phyloP scores from a whole-genome alignment of 2,113 vertebrate species.

The Dipodomys ordii region DNA sequence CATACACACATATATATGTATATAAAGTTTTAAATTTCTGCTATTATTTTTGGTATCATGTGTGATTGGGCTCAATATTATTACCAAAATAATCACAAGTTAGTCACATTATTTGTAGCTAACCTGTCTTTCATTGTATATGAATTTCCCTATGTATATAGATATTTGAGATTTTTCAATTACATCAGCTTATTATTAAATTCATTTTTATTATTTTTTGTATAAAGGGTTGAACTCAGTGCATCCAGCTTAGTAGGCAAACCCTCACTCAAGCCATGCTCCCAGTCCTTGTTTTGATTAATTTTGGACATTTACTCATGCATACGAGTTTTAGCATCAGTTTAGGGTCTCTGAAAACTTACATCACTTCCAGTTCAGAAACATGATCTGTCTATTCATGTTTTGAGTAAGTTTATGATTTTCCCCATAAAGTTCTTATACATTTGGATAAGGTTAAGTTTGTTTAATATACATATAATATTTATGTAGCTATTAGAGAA shows the following conservation, averaged over 20 bases:
- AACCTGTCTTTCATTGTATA: background rate
- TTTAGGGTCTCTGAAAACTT: constrained; percentile 9
- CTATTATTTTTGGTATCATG: background rate
- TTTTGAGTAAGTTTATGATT: background rate
- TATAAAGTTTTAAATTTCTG: background rate
- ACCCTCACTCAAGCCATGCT: no score
- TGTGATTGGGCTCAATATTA: background rate
- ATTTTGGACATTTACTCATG: background rate
- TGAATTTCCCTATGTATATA: background rate
- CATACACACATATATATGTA: background rate
- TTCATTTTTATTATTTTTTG: background rate
- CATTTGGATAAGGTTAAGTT: background rate
- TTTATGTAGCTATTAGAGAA: constrained; percentile 4
- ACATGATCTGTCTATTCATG: background rate
- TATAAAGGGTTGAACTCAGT: background rate
- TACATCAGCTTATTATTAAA: background rate
- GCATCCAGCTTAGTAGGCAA: no score
- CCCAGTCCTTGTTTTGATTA: background rate
- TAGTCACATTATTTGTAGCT: background rate
- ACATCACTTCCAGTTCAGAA: background rate
- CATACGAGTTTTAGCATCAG: constrained; percentile 2
- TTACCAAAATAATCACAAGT: constrained; percentile 12
- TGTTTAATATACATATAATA: background rate
- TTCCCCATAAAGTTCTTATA: background rate
- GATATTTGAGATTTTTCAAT: constrained; percentile 1